A percentile compares a stretch with the other conserved stretches of the same genome.
These are phyloP conservation scores for Acipenser oxyrinchus DNA, from an alignment of 2,797 vertebrate species.

Conservation along the genomic window DNA sequence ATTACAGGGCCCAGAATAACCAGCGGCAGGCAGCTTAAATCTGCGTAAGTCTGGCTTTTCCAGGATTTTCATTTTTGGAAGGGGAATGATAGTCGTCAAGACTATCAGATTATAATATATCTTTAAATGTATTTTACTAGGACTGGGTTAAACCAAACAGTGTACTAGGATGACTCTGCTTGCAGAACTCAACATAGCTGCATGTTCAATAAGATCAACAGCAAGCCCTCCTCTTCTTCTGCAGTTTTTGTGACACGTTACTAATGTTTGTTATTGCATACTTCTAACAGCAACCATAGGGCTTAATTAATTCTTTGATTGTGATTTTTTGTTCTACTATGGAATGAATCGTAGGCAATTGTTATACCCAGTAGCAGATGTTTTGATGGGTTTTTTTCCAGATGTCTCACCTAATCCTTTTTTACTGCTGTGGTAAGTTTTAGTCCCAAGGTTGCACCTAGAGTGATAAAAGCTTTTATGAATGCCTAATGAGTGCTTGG, in stretches of 20 bases:
- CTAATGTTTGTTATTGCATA: conserved; percentile 1
- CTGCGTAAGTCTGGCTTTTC: too few relatives aligned
- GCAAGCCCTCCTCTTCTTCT: neutral
- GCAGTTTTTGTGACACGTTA: neutral
- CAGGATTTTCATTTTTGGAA: too few relatives aligned
- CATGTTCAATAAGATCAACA: too few relatives aligned
- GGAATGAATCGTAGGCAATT: conserved; percentile 22
- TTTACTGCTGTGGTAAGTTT: conserved; percentile 7
- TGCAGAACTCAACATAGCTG: too few relatives aligned
- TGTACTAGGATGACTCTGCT: too few relatives aligned
- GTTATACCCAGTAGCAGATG: conserved; percentile 21
- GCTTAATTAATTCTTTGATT: conserved; percentile 35
- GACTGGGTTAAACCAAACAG: too few relatives aligned
- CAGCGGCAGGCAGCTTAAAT: too few relatives aligned
- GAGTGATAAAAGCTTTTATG: conserved; percentile 12
- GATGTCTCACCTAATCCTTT: conserved; percentile 29
- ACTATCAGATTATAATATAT: too few relatives aligned
- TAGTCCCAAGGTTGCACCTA: conserved; percentile 21
- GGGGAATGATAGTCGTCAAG: too few relatives aligned
- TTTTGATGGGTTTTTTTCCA: conserved; percentile 20
- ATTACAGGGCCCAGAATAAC: too few relatives aligned
- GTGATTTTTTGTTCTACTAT: conserved; percentile 22
- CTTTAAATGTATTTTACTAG: too few relatives aligned
- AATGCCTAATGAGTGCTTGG: conserved; percentile 19
- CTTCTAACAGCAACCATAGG: conserved; percentile 16